phyloP scores from a whole-genome alignment of 2,888 invertebrate genomes.

The Monochamus alternatus region DNA sequence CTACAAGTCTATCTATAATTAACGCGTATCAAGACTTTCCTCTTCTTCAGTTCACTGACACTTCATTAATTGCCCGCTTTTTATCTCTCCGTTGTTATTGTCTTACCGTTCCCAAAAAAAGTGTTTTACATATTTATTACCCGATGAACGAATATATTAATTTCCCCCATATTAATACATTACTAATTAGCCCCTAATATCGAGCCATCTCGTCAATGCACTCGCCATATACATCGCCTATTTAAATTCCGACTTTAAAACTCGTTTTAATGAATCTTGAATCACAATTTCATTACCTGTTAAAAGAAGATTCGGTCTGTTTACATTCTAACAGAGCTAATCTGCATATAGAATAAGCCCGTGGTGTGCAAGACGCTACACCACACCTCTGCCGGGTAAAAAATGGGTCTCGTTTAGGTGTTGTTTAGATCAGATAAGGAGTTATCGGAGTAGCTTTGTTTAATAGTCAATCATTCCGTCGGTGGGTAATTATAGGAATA shows the following conservation, averaged over 20 bases:
- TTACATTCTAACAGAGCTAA: slow-evolving; percentile 47
- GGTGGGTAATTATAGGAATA: slow-evolving; percentile 51
- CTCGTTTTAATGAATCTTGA: slow-evolving; percentile 49
- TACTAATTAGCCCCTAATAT: slow-evolving; percentile 29
- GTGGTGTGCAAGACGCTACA: slow-evolving; percentile 30
- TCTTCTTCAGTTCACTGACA: not conserved
- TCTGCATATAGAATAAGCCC: slow-evolving; percentile 49
- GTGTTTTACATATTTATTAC: slow-evolving; percentile 22
- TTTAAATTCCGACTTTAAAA: slow-evolving; percentile 42
- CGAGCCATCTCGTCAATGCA: slow-evolving; percentile 27
- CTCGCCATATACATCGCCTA: slow-evolving; percentile 10
- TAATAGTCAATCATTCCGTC: slow-evolving; percentile 50
- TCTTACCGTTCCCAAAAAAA: not conserved
- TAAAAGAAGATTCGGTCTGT: slow-evolving; percentile 51
- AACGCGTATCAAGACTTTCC: not conserved
- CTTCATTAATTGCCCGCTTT: not conserved
- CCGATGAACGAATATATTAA: slow-evolving; percentile 7
- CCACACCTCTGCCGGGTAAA: slow-evolving; percentile 45
- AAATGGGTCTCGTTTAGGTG: slow-evolving; percentile 49
- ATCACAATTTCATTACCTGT: slow-evolving; percentile 51
- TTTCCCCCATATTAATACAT: slow-evolving; percentile 19
- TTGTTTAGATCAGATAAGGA: slow-evolving; percentile 52
- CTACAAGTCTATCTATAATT: no score
- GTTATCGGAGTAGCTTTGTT: slow-evolving; percentile 51
- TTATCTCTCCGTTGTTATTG: not conserved